phyloP scores from a whole-genome alignment of 2,888 invertebrate species.

The Tiliacea citrago region DNA sequence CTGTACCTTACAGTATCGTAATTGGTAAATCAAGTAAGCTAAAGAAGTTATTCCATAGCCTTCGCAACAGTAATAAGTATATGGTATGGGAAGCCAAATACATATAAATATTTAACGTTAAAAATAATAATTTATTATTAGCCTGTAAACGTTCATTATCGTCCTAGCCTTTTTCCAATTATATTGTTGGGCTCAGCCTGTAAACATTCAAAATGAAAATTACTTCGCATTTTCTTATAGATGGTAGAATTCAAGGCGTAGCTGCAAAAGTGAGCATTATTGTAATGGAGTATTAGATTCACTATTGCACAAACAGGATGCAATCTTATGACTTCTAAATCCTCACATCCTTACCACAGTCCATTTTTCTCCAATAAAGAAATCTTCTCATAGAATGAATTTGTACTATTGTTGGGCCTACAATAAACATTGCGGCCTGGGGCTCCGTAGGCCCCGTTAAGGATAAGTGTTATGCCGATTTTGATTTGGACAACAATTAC shows the following conservation, averaged over 20 bases:
- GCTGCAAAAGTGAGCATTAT: background rate
- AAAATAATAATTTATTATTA: background rate
- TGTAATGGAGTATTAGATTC: background rate
- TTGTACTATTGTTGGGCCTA: constrained; percentile 45
- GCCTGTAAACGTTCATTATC: background rate
- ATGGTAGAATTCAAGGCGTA: background rate
- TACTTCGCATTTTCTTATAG: background rate
- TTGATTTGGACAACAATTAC: constrained; percentile 59
- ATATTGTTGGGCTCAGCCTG: no score
- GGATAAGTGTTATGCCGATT: constrained; percentile 43
- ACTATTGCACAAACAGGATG: background rate
- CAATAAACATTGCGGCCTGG: constrained; percentile 18
- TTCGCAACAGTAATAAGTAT: background rate
- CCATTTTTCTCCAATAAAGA: background rate
- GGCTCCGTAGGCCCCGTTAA: constrained; percentile 36
- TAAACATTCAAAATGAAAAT: background rate
- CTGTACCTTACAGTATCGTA: background rate
- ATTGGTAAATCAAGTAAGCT: background rate
- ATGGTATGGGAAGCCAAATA: no score
- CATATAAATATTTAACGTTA: background rate
- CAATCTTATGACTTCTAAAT: background rate
- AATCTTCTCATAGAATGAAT: constrained; percentile 17
- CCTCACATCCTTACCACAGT: background rate
- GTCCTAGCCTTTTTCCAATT: background rate
- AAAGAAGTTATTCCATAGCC: background rate